These are phyloP conservation scores for Macaca mulatta DNA, from an alignment of 2,113 vertebrate genomes.

Conservation along the genomic window DNA sequence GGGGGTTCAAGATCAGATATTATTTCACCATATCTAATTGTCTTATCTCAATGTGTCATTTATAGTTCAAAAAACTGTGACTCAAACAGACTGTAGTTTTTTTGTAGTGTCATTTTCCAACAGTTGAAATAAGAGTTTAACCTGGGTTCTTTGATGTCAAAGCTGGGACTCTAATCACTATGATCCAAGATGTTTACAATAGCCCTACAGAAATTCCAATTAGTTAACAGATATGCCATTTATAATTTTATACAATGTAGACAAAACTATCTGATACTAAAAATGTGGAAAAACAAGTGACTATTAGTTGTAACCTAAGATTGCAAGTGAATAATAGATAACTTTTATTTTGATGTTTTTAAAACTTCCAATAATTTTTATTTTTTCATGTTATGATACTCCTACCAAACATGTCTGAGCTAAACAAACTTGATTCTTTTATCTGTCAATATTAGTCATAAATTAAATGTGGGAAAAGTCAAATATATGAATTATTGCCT, in stretches of 20 bases:
- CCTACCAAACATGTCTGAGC: not conserved
- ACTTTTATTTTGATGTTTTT: not conserved
- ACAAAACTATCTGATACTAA: not conserved
- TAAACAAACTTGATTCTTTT: not conserved
- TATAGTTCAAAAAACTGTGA: not conserved
- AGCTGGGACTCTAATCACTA: not conserved
- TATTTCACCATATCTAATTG: not conserved
- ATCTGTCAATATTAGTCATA: not conserved
- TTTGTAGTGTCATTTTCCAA: not conserved
- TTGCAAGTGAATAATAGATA: not conserved
- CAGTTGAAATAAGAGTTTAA: not conserved
- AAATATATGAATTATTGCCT: not conserved
- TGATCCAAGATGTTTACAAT: not conserved
- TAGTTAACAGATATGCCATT: not conserved
- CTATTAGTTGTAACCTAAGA: not conserved
- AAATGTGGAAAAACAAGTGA: not conserved
- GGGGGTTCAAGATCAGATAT: not conserved
- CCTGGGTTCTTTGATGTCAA: not conserved
- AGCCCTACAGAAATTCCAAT: not conserved
- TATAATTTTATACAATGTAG: not conserved
- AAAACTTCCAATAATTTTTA: not conserved
- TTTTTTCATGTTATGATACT: not conserved
- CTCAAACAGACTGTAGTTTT: not conserved
- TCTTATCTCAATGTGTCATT: not conserved
- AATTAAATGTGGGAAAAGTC: not conserved